phyloP scores from a whole-genome alignment of 2,797 vertebrate species.

The Clarias laeviceps region DNA sequence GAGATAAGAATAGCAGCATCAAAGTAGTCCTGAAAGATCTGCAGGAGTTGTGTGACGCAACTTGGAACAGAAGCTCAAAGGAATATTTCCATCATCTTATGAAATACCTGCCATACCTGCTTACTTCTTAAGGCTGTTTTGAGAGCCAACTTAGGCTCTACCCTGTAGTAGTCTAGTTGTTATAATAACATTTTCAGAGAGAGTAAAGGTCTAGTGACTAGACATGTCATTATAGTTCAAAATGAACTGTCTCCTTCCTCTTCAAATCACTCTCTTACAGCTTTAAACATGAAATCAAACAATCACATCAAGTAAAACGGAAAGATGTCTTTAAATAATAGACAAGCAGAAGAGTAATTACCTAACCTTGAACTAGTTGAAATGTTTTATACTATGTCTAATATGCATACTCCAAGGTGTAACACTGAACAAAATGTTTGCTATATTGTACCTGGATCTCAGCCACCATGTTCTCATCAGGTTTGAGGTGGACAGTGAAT shows the following conservation, averaged over 20 bases:
- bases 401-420: neutral
- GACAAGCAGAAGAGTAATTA: neutral
- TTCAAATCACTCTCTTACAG: neutral
- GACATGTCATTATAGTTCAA: neutral
- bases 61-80: no score
- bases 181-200: neutral
- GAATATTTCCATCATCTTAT: no score
- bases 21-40: no score
- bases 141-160: neutral
- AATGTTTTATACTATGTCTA: neutral
- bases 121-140: no score
- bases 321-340: neutral
- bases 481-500: constrained; percentile 90
- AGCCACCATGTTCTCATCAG: constrained; percentile 93
- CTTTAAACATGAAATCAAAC: neutral
- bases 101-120: no score
- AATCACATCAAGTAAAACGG: neutral
- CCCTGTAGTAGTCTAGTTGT: neutral
- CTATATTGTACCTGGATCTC: constrained; percentile 82
- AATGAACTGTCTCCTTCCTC: neutral
- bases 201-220: neutral
- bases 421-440: neutral
- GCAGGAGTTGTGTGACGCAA: no score
- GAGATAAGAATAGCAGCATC: no score
- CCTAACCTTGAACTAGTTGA: neutral